These are phyloP conservation scores for Psittacula cyanocephala DNA, from an alignment of 2,113 vertebrate species.

Conservation along the genomic window DNA sequence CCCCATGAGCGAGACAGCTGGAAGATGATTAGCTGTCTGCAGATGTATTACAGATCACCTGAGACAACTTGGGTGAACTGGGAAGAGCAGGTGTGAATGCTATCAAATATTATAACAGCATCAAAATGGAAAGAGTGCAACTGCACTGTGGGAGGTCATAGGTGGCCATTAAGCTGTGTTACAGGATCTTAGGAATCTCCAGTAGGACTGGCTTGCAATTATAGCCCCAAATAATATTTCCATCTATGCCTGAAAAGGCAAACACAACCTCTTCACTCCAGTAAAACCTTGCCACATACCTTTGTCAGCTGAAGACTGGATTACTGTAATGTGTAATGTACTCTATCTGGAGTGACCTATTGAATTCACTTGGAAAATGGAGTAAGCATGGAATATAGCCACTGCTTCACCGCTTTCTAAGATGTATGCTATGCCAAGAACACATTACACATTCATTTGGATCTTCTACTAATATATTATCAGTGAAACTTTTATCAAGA, in stretches of 20 bases:
- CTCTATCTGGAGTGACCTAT: background rate
- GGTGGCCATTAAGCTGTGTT: background rate
- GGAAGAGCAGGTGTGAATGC: background rate
- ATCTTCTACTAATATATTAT: background rate
- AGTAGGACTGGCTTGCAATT: background rate
- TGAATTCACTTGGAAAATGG: slow-evolving; percentile 2
- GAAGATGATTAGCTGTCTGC: background rate
- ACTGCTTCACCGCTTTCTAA: background rate
- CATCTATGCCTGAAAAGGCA: background rate
- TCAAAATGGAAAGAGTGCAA: background rate
- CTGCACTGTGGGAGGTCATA: background rate
- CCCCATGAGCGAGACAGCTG: background rate
- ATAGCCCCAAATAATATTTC: background rate
- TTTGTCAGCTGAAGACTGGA: background rate
- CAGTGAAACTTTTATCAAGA: background rate
- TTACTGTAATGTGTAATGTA: background rate
- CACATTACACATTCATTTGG: background rate
- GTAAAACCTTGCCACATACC: background rate
- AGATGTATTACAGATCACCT: background rate
- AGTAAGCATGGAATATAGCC: background rate
- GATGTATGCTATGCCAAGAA: background rate
- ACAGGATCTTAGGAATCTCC: background rate
- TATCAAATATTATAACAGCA: background rate
- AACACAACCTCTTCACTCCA: background rate
- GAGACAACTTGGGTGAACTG: background rate